Evolutionary conservation across 2,113 vertebrate species (phyloP), one percentile per base, ranked within the genome.

Genomic region (Mugil cephalus): DNA sequence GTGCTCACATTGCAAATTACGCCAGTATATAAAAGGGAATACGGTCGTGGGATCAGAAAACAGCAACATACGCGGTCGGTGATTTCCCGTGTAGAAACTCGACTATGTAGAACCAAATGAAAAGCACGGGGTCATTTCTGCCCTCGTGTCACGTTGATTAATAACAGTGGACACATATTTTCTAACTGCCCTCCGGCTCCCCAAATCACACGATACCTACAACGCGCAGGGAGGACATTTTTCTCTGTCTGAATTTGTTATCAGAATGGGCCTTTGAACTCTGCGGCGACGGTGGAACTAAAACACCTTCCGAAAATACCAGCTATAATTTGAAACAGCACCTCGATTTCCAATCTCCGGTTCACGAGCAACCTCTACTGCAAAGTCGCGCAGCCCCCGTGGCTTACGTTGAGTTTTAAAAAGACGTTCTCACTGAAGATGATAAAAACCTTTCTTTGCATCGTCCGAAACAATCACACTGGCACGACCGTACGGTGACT

Each of bases 161-260:
- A 95, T 95, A 93, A 93, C 90, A 84, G 77, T 88, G 91, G 93
- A 95, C 90, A 89, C 74, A 43, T 87, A 91, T 93, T 90, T 87
- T 87, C 90, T 92, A n/a, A 88, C 90, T 87, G 90, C 90, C 93
- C 92, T 78, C 68, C 79, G 79, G 93, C 90, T 17, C 80, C 77
- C 65, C 68, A 79, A 90, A 92, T 88, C 86, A 76, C 79, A 89
- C 83, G 74, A 83, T 90, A 91, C 91, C 90, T 84, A 88, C 68
- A 89, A 85, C 85, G 83, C 84, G 88, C 69, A 56, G 50, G 54
- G 55, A 65, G 90, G 63, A 85, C 89, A 92, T 94, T 93, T 87
- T 93, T 94, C 91, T 92, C 78, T 93, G 92, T 93, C 93, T 56
- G 87, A 92, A 88, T 92, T 64, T 87, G 89, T 93, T 93, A 94